A percentile compares a stretch with the other conserved stretches of the same genome.
These are phyloP conservation scores for Ceratosolen fusciceps DNA, from an alignment of 1,140 invertebrate genomes.

Conservation along the genomic window DNA sequence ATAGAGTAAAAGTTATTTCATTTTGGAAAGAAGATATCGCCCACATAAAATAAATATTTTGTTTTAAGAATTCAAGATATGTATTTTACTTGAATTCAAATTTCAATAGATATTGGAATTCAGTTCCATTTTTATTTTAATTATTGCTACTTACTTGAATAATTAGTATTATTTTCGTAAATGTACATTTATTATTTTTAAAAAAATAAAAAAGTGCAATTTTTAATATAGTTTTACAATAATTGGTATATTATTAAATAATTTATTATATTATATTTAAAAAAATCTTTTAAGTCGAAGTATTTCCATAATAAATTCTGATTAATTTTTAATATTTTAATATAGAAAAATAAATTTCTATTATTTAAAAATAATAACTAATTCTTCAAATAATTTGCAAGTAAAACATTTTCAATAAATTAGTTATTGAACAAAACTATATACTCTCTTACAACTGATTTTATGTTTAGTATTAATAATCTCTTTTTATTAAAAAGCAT, in stretches of 20 bases:
- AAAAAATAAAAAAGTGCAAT: background rate
- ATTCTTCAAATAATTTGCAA: slow-evolving; percentile 18
- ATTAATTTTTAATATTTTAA: slow-evolving; percentile 5
- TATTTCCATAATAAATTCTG: background rate
- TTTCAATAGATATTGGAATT: slow-evolving; percentile 4
- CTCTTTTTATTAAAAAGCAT: slow-evolving; percentile 10
- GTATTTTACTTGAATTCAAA: slow-evolving; percentile 12
- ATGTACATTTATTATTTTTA: slow-evolving; percentile 5
- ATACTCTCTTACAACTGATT: slow-evolving; percentile 1
- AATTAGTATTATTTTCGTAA: slow-evolving; percentile 1
- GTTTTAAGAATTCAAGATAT: slow-evolving; percentile 18
- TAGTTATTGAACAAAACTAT: slow-evolving; percentile 54
- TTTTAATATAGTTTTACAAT: background rate
- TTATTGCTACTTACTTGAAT: slow-evolving; percentile 3
- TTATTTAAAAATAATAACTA: background rate
- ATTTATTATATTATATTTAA: background rate
- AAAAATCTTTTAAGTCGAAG: background rate
- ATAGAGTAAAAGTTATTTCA: background rate
- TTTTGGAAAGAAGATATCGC: background rate
- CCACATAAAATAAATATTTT: slow-evolving; percentile 34
- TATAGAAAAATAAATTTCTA: background rate
- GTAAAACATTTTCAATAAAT: background rate
- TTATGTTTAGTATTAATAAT: background rate
- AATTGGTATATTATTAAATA: background rate
- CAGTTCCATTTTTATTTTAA: background rate